Base-by-base conservation (phyloP, 2,888 invertebrate genomes). In the Andrena marginata region DNA sequence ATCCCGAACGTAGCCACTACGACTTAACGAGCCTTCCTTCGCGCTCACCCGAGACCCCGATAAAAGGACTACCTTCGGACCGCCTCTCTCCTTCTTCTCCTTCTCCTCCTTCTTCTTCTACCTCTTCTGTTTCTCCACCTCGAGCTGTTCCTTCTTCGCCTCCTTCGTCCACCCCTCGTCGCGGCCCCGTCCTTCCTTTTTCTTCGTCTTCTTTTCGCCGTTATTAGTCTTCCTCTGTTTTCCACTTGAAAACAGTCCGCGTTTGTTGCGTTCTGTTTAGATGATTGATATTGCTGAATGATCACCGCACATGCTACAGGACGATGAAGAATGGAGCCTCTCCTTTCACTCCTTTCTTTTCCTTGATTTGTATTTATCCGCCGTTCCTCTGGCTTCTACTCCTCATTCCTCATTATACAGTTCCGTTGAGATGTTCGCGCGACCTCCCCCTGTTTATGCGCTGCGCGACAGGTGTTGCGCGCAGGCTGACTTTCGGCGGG, bases 21-120 rank as follows among this genome's bases (percentile, higher is more conserved):
- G 88, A 84, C 82, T 88, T 87, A 87, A 88, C 87, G 85, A 88
- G 87, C 84, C 85, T 87, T 79, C 84, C 78, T 88, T 79, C 83
- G 85, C 85, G 83, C 77, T 84, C 87, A 77, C 77, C 77, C 85
- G 80, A 80, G 85, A 77, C 82, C 72, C 77, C 77, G 80, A 71
- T 67, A 77, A 82, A 80, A 85, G 85, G 77, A 84, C 80, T 82
- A 80, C 82, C 82, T 80, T 75, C 67, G 82, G 51, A 80, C 80
- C 81, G 81, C 81, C 81, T 82, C 81, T 81, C 60, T 62, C 49
- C 70, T 26, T 76, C 73, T 72, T 77, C 77, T 68, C 49, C 72
- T 29, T 51, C 72, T 1, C 29, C 68, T 20, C 8, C 59, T 13
- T n/a, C 56, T 7, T n/a, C 13, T 1, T 64, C 42, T 13, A 13